Evolutionary conservation across 1,140 invertebrate genomes (phyloP).

Genomic region (Philotrypesis tridentata): DNA sequence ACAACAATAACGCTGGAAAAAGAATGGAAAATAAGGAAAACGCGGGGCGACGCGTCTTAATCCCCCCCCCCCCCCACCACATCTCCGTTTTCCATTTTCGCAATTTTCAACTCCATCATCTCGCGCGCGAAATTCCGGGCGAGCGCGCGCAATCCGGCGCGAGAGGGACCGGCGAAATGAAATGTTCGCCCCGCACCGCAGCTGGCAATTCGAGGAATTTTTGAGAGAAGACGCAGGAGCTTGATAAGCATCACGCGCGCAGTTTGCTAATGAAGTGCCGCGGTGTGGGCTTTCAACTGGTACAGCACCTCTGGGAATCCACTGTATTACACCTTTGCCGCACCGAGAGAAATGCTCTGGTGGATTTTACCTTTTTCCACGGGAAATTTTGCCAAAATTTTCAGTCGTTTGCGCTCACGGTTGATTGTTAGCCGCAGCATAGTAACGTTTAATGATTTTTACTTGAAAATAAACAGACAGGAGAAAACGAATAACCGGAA

Average conservation of each 20-base stretch:
- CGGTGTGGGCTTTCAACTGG: not conserved
- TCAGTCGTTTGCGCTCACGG: too few species aligned
- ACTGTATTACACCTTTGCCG: too few species aligned
- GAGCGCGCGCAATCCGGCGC: not conserved
- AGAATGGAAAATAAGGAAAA: conserved; percentile 18
- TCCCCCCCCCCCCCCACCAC: not conserved
- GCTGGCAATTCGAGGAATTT: not conserved
- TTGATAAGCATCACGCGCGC: not conserved
- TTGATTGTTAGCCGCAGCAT: too few species aligned
- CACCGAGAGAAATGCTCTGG: too few species aligned
- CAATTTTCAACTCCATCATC: conserved; percentile 34
- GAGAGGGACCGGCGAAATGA: not conserved
- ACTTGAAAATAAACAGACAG: too few species aligned
- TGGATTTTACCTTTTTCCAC: too few species aligned
- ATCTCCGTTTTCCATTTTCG: conserved; percentile 24
- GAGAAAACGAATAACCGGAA: too few species aligned
- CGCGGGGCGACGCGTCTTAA: conserved; percentile 6
- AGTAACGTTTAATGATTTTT: too few species aligned
- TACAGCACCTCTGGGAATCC: too few species aligned
- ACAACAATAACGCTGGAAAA: conserved; percentile 1
- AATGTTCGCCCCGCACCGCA: conserved; percentile 11
- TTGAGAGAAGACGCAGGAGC: not conserved
- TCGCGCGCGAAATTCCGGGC: not conserved
- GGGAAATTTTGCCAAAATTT: too few species aligned
- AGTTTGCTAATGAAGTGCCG: not conserved